phyloP scores from a whole-genome alignment of 2,113 vertebrate genomes.

The Ageneiosus marmoratus region DNA sequence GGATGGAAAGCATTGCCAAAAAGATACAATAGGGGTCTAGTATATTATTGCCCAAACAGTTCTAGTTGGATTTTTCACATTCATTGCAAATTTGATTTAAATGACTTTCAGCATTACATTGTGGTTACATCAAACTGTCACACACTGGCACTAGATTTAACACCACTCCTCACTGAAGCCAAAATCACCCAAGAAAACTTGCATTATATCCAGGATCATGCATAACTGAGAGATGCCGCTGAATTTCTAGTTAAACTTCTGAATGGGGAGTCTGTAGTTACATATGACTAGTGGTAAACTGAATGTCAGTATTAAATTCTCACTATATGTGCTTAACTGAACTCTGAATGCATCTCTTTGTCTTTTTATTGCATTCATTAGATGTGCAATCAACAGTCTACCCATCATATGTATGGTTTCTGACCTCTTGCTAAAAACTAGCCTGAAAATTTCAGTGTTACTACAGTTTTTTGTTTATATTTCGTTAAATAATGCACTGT shows the following conservation, averaged over 20 bases:
- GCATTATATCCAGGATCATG: neutral
- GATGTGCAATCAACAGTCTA: neutral
- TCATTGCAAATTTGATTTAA: neutral
- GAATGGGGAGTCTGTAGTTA: neutral
- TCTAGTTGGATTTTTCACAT: neutral
- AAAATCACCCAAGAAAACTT: neutral
- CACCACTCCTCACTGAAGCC: neutral
- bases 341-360: too few species aligned
- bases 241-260: neutral
- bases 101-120: neutral
- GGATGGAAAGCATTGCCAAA: neutral
- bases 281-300: neutral
- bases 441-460: neutral
- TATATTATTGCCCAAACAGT: neutral
- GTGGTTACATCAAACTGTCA: neutral
- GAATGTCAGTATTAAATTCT: neutral
- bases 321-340: neutral
- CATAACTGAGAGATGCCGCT: neutral
- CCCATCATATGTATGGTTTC: neutral
- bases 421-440: neutral
- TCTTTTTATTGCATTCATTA: neutral
- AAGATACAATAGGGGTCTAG: neutral
- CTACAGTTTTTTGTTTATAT: neutral
- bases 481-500: neutral
- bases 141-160: neutral